Percentiles rank a stretch among this genome's conserved stretches.
phyloP scores from a whole-genome alignment of 1,140 invertebrate genomes.

The Drosophila oshimai region DNA sequence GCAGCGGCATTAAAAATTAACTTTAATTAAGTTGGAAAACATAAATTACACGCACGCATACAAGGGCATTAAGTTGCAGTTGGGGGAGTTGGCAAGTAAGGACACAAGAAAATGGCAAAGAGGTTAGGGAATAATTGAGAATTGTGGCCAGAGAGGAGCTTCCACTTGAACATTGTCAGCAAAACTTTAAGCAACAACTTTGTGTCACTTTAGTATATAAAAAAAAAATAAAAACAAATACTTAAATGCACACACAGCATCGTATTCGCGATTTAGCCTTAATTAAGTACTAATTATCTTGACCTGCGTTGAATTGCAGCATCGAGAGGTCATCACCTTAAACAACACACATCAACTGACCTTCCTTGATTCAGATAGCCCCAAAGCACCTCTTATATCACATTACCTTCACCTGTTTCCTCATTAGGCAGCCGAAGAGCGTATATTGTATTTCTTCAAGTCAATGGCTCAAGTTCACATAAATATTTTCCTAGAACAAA shows the following conservation, averaged over 20 bases:
- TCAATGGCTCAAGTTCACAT: no score
- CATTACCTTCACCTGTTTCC: background rate
- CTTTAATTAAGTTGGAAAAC: constrained; percentile 80
- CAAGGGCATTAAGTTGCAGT: constrained; percentile 57
- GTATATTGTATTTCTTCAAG: background rate
- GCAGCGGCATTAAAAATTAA: constrained; percentile 74
- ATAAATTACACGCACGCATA: constrained; percentile 70
- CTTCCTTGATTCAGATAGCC: background rate
- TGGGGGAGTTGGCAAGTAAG: constrained; percentile 31
- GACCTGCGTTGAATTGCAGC: constrained; percentile 43
- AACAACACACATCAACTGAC: constrained; percentile 1
- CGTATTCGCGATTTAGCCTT: constrained; percentile 20
- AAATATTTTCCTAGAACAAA: no score
- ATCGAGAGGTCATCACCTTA: constrained; percentile 24
- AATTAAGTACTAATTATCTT: constrained; percentile 69
- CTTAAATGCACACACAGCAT: background rate
- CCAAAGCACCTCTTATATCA: background rate
- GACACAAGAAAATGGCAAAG: background rate
- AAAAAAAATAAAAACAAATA: background rate
- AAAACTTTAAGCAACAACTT: constrained; percentile 49
- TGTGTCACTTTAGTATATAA: constrained; percentile 5
- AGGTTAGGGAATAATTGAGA: background rate
- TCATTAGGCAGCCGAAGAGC: background rate
- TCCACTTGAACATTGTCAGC: constrained; percentile 21
- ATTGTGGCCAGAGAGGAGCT: constrained; percentile 3